These are phyloP conservation scores for Platichthys stellatus DNA, from an alignment of 2,113 vertebrate genomes.

Conservation along the genomic window DNA sequence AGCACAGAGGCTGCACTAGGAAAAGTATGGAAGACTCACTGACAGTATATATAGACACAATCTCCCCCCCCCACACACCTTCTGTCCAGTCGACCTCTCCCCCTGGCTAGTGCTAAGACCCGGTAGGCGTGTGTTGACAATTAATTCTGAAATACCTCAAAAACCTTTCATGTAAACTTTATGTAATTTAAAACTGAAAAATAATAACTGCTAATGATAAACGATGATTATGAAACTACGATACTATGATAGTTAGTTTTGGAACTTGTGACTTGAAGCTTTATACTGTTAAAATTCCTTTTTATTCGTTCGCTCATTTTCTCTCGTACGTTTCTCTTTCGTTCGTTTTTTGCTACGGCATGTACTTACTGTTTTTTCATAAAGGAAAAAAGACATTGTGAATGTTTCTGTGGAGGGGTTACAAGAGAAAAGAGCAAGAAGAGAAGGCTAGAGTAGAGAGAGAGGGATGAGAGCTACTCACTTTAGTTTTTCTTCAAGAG, in stretches of 20 bases:
- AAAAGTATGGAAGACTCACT: conserved; percentile 67
- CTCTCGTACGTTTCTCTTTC: conserved; percentile 71
- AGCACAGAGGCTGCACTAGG: conserved; percentile 74
- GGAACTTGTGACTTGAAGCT: conserved; percentile 99
- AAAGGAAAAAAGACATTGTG: conserved; percentile 91
- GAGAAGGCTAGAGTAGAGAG: conserved; percentile 47
- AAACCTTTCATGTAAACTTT: conserved; percentile 99
- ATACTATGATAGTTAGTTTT: conserved; percentile 98
- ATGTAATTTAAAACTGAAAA: conserved; percentile 90
- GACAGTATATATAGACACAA: conserved; percentile 66
- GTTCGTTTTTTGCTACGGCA: conserved; percentile 88
- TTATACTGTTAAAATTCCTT: conserved; percentile 96
- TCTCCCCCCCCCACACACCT: conserved; percentile 60
- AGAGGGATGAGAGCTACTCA: conserved; percentile 43
- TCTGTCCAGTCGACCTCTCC: conserved; percentile 77
- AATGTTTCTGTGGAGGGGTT: conserved; percentile 87
- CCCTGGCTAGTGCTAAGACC: conserved; percentile 88
- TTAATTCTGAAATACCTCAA: conserved; percentile 99
- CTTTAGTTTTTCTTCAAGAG: conserved; percentile 47
- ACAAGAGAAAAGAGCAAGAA: conserved; percentile 70
- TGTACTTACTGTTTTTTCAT: conserved; percentile 90
- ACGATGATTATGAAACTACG: conserved; percentile 83
- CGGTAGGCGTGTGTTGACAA: conserved; percentile 96
- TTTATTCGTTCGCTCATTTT: conserved; percentile 81
- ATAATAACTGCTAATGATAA: conserved; percentile 85